Evolutionary conservation across 1,140 invertebrate genomes (phyloP).

Genomic region (Bombus superbus): DNA sequence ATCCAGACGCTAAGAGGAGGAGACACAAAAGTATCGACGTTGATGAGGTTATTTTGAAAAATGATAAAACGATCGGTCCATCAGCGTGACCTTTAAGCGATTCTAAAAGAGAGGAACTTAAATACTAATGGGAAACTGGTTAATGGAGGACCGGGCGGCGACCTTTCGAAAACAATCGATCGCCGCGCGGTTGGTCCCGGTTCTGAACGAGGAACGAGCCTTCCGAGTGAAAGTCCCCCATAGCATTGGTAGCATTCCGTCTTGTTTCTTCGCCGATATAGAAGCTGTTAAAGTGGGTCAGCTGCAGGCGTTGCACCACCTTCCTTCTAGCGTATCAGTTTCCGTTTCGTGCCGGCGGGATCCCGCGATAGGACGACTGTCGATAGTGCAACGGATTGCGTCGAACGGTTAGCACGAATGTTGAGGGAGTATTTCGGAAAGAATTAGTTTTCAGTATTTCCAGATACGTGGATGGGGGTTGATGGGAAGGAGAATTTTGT

Average conservation of each 20-base stretch:
- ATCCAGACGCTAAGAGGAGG: not conserved
- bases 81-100: conserved; percentile 51
- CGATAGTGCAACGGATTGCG: not conserved
- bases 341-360: conserved; percentile 39
- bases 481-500: too few relatives aligned
- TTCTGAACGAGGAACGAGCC: conserved; percentile 67
- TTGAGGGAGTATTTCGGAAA: not conserved
- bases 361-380: not conserved
- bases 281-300: conserved; percentile 72
- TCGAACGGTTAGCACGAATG: not conserved
- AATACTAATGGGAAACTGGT: conserved; percentile 27
- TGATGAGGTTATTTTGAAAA: conserved; percentile 41
- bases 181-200: conserved; percentile 63
- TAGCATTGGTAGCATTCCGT: conserved; percentile 77
- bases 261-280: conserved; percentile 77
- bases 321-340: conserved; percentile 57
- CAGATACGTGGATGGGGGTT: too few relatives aligned
- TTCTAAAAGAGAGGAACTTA: conserved; percentile 56
- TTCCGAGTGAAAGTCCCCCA: conserved; percentile 79
- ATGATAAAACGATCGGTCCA: conserved; percentile 28
- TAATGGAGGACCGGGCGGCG: conserved; percentile 70
- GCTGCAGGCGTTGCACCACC: conserved; percentile 73
- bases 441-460: not conserved
- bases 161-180: conserved; percentile 80
- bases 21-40: too few relatives aligned